Evolutionary conservation across 2,113 vertebrate species (phyloP), one percentile per base, ranked within the genome.

Genomic region (Penelope pileata): DNA sequence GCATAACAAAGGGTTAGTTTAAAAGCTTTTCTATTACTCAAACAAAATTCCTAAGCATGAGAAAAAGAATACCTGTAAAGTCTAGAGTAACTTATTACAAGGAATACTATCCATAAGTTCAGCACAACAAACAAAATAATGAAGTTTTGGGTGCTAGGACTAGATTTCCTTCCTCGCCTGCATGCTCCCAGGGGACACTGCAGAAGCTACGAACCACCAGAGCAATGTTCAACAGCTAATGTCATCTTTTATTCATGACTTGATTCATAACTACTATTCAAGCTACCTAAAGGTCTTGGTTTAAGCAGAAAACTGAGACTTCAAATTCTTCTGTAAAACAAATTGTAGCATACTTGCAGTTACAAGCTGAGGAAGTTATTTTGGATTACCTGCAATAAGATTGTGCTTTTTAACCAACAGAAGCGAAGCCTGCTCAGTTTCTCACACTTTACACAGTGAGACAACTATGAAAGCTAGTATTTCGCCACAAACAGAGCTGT

Each of bases 401-500:
- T 16, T 15, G 11, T 47, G 34, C 24, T 21, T 81, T 85, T 79
- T 34, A 83, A 23, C 14, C 59, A 90, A 80, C 1, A 80, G 12
- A 47, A 63, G 21, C 5, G 0, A 86, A 89, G 29, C 14, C 43
- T 13, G 47, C 32, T 51, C 60, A 53, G 3, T 63, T 88, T 70
- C 45, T 58, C 23, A 36, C 24, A 4, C 16, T 43, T 77, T 83
- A 48, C 2, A 3, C 11, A 15, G 1, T 43, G 8, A 45, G 9
- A 60, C 6, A 56, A 45, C 9, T 53, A 80, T 23, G 69, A 27
- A 43, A 69, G 48, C 1, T 1, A 76, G 34, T 17, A 59, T 85
- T 80, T 63, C 50, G 16, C 38, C 32, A 56, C 64, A 85, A 10
- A 66, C 7, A 66, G 16, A 0, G 0, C 2, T 59, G 12, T 19